Conservation (phyloP, 2,797 vertebrate species). For the Pseudochaenichthys georgianus region DNA sequence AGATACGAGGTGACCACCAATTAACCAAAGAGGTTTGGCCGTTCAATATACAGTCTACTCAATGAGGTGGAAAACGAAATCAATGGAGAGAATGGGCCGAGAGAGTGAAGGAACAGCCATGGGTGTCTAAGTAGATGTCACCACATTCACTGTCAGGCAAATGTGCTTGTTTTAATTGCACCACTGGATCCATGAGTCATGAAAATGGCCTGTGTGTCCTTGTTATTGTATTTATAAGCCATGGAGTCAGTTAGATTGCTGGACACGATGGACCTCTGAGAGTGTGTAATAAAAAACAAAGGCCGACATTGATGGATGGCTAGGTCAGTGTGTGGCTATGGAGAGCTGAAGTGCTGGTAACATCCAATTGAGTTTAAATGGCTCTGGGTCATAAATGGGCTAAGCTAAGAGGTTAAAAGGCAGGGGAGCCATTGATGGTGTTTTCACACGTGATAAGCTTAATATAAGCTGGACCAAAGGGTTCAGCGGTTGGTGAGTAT, state of each 20-base stretch:
- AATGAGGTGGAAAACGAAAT: constrained; percentile 63
- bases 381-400: constrained; percentile 81
- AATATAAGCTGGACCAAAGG: constrained; percentile 64
- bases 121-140: constrained; percentile 66
- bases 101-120: constrained; percentile 23
- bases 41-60: constrained; percentile 56
- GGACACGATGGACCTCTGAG: constrained; percentile 72
- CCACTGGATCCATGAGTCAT: constrained; percentile 88
- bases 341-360: constrained; percentile 80
- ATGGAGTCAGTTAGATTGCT: constrained; percentile 60
- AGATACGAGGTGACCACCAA: constrained; percentile 30
- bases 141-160: constrained; percentile 81
- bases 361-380: constrained; percentile 84
- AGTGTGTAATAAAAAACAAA: constrained; percentile 78
- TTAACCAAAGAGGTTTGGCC: constrained; percentile 43
- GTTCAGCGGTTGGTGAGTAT: background rate
- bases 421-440: constrained; percentile 62
- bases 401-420: constrained; percentile 78
- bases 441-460: constrained; percentile 72
- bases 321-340: constrained; percentile 71
- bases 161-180: constrained; percentile 93
- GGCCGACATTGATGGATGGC: constrained; percentile 78
- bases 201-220: constrained; percentile 88
- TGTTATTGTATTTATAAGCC: constrained; percentile 89
- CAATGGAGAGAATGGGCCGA: constrained; percentile 63